Evolutionary conservation across 2,113 vertebrate genomes (phyloP), one percentile per base, ranked within the genome.

Genomic region (Dasyornis broadbenti): DNA sequence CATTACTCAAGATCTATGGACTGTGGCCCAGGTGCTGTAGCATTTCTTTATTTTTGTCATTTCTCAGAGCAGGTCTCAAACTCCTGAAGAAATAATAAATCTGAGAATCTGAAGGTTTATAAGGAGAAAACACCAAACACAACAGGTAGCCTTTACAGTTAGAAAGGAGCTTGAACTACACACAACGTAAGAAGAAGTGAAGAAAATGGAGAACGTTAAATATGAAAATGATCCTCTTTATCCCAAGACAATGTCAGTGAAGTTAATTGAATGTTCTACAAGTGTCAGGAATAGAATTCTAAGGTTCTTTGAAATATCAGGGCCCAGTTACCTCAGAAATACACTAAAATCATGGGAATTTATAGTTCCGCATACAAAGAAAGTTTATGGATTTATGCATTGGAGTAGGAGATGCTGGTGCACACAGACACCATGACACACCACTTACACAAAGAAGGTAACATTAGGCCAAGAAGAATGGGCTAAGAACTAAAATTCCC

Each of bases 71-170:
- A 91, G 63, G 13, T 49, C 18, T 8, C 37, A 79, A 52, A 26
- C 31, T 76, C 15, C 10, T 27, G 15, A 15, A 85, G 24, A 93
- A 87, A 84, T 14, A 89, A n/a, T 10, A 68, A 31, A 79, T 26
- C 5, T 9, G 30, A 84, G 17, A 87, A 76, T 44, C 24, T 39
- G 3, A 64, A 57, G 50, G 47, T 88, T 93, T 77, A 22, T 8
- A 56, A 63, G 28, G 52, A 22, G 28, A 47, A 73, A n/a, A 7
- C 0, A 1, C 16, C 50, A 42, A 37, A 33, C 11, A 56, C 5
- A 49, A 53, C 4, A 60, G 15, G 44, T 16, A 76, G 15, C 6
- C 15, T 44, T 69, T 50, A 39, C 1, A 11, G n/a, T 73, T 76
- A 73, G 78, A 64, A 82, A 47, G 10, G 26, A 71, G 71, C 22